A percentile compares a stretch with the other conserved stretches of the same genome.
Evolutionary conservation across 2,888 invertebrate genomes (phyloP).

Genomic region (Mellilla xanthometata): DNA sequence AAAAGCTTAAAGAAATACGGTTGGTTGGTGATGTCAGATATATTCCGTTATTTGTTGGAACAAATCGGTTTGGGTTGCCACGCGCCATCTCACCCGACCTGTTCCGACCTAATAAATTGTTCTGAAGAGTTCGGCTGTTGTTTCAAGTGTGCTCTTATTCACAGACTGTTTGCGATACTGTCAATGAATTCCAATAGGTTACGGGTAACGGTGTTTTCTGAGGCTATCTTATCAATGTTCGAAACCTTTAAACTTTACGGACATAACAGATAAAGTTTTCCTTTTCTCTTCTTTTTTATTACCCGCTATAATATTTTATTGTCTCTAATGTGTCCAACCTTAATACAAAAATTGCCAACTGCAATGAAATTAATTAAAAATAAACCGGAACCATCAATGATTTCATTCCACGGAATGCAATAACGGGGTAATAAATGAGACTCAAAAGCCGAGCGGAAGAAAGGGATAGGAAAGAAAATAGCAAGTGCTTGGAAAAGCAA

Average conservation of each 20-base stretch:
- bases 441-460: constrained; percentile 14
- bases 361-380: no score
- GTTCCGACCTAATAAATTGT: constrained; percentile 27
- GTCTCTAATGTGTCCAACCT: no score
- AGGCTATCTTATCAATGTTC: no score
- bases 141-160: constrained; percentile 18
- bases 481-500: constrained; percentile 29
- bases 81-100: constrained; percentile 27
- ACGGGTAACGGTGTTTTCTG: no score
- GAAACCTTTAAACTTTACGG: no score
- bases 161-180: constrained; percentile 18
- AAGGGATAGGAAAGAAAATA: constrained; percentile 14
- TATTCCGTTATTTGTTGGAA: constrained; percentile 27
- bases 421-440: constrained; percentile 13
- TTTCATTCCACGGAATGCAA: constrained; percentile 7
- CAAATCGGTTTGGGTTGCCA: constrained; percentile 28
- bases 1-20: constrained; percentile 19
- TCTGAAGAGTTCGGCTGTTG: constrained; percentile 20
- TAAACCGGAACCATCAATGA: background rate
- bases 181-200: background rate
- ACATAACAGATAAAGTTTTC: no score
- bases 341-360: no score
- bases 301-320: no score
- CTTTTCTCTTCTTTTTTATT: no score
- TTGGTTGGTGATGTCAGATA: constrained; percentile 20